Base-by-base conservation (phyloP, 2,888 invertebrate genomes). In the Erynnis tages region DNA sequence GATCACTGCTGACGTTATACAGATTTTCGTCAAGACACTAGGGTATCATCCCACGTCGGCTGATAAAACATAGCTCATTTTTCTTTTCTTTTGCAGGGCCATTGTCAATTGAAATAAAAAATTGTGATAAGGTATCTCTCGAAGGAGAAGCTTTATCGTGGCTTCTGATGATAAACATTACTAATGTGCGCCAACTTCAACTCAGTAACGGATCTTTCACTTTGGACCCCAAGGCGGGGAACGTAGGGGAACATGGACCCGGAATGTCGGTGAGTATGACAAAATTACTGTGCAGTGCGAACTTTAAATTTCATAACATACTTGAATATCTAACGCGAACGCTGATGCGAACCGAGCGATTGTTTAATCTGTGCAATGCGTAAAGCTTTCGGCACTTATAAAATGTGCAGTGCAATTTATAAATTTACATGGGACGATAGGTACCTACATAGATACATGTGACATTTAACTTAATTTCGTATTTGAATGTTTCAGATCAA, bases 91-190 rank as follows among this genome's bases (percentile, higher is more conserved):
- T 82, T 86, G 43, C 85, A 91, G 93, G 93, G 53, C 92, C 93
- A 25, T 81, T 94, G 48, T 91, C 92, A 49, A 91, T 91, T 25
- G 88, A 90, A 55, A 91, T 94, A 65, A 82, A 83, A 44, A 81
- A 91, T 55, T 92, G 92, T 67, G 81, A 83, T 52, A 81, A 85
- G 63, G 92, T 94, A 8, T 83, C 90, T 13, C 83, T 94, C 56
- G 91, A 92, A 64, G 90, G 91, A 13, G 88, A 90, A 38, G 91
- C 93, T 0, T 94, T 94, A 67, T 92, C 93, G 25, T 92, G 93
- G 90, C 84, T 94, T 21, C 83, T 92, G 38, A 89, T 90, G 54
- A 90, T 93, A 70, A 87, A 79, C 49, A 90, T 94, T 57, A 83
- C 70, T 54, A 90, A 93, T 58, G 92, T 94, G 10, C 73, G 73